Base-by-base conservation (phyloP, 1,140 invertebrate genomes). In the Plectus sambesii region DNA sequence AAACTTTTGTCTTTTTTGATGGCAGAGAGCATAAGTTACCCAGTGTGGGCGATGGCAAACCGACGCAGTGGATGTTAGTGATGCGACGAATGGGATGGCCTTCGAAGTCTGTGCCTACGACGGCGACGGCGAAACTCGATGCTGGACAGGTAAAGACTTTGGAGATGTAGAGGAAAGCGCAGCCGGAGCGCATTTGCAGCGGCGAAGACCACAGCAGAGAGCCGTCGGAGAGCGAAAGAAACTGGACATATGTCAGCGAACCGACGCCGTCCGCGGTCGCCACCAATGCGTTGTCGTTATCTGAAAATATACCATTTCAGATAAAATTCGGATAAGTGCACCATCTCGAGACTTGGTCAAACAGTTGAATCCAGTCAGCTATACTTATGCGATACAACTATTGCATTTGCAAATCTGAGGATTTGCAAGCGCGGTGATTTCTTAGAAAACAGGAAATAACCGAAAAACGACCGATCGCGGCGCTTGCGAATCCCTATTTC, bases 51-150 rank as follows among this genome's bases (percentile, higher is more conserved):
- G n/a, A n/a, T n/a, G n/a, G n/a, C n/a, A n/a, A 48, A 6, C 44
- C 44, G 24, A 47, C 43, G 41, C 53, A 55, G 25, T 55, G 53
- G 33, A 47, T 24, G 2, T 49, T 53, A 2, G 42, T 27, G 5
- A 54, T 47, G 26, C 51, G 39, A 15, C 53, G 53, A 45, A 54
- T 53, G 12, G 53, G 53, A 12, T 54, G 41, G 4, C 53, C 53
- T 25, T 48, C 26, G 12, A 36, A 30, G 27, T 55, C 53, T 22
- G 54, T 9, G 19, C 53, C 53, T 37, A 53, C 53, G 15, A 55
- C 9, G 19, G 42, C 53, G 15, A 55, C 12, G 2, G 43, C n/a
- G 50, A 55, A 53, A n/a, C 42, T 45, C 3, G 29, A 22, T 3
- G 33, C 5, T 25, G 35, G 25, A 39, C 53, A 55, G 12, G 25